phyloP scores from a whole-genome alignment of 2,888 invertebrate genomes.

The Listrodromus nycthemerus region DNA sequence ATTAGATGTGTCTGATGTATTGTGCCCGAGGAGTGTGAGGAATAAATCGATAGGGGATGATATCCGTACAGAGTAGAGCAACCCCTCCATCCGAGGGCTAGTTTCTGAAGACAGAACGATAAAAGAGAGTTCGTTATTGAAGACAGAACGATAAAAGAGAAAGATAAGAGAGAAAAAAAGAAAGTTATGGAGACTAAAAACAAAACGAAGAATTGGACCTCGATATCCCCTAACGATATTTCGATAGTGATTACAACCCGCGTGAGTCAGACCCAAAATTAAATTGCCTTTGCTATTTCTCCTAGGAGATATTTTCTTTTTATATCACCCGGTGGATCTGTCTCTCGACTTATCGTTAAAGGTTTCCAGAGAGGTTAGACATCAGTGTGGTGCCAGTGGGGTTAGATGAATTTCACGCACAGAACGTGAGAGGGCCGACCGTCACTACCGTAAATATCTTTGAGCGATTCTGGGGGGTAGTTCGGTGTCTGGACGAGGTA shows the following conservation, averaged over 20 bases:
- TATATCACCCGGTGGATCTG: constrained; percentile 48
- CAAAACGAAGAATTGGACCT: constrained; percentile 2
- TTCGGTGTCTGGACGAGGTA: constrained; percentile 26
- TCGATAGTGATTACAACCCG: constrained; percentile 39
- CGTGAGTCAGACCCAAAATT: constrained; percentile 49
- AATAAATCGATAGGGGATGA: constrained; percentile 32
- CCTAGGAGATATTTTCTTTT: constrained; percentile 34
- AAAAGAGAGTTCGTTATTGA: constrained; percentile 17
- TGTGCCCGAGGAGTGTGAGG: neutral
- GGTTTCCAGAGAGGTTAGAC: constrained; percentile 35
- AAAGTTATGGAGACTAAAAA: constrained; percentile 21
- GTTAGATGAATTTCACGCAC: constrained; percentile 52
- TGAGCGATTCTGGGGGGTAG: constrained; percentile 57
- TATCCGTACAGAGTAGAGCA: neutral
- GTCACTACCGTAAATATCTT: constrained; percentile 68
- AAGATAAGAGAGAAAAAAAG: neutral
- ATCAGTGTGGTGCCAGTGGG: constrained; percentile 16
- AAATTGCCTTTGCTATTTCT: constrained; percentile 58
- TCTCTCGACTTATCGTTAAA: constrained; percentile 30
- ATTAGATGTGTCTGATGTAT: constrained; percentile 24
- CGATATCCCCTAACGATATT: constrained; percentile 54
- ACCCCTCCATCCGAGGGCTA: neutral
- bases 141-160: neutral
- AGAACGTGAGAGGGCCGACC: constrained; percentile 56
- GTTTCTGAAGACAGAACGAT: constrained; percentile 18